Evolutionary conservation across 2,113 vertebrate species (phyloP), one percentile per base, ranked within the genome.

Genomic region (Telmatochromis brachygnathus): DNA sequence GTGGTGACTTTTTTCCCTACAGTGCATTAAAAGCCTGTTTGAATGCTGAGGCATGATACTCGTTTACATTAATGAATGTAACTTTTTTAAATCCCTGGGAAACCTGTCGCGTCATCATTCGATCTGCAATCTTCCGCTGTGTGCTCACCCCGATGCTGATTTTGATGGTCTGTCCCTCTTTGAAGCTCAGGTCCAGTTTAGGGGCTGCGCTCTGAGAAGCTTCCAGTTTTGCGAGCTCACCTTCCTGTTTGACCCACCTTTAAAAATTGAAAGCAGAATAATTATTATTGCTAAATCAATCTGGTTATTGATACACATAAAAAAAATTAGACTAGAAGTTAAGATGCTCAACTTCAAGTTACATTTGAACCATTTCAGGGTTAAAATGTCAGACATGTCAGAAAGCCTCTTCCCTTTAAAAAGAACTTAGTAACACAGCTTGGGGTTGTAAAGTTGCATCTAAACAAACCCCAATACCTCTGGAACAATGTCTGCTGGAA

Each of bases 121-220:
- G 7, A n/a, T 68, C 7, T 42, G 26, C 21, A 6, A 30, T 7
- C 15, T 42, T 5, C 8, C 1, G 47, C 6, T 33, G 28, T 51
- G 47, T 7, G 26, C 97, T 97, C 95, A 99, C 99, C 93, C 97
- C 98, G 0, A 99, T 98, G 96, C 94, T 98, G 88, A 99, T 97
- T 87, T 98, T 99, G 95, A 99, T 99, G 33, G 98, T 99, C 92
- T 99, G 98, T 3, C 99, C 99, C 42, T 99, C 99, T 94, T 99
- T 99, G 94, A 99, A 99, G 92, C 99, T 96, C 62, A 99, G 95
- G 91, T 99, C 98, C 86, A 99, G 94, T 55, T 97, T 98, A 12
- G 98, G 98, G 4, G 95, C 97, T 1, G 94, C 56, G 19, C 95
- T 97, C 94, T 97, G 95, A 85, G 47, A 83, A 5, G 96, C 96